Percentiles rank a stretch among this genome's conserved stretches.
Evolutionary conservation across 2,888 invertebrate genomes (phyloP).

Genomic region (Melieria crassipennis): DNA sequence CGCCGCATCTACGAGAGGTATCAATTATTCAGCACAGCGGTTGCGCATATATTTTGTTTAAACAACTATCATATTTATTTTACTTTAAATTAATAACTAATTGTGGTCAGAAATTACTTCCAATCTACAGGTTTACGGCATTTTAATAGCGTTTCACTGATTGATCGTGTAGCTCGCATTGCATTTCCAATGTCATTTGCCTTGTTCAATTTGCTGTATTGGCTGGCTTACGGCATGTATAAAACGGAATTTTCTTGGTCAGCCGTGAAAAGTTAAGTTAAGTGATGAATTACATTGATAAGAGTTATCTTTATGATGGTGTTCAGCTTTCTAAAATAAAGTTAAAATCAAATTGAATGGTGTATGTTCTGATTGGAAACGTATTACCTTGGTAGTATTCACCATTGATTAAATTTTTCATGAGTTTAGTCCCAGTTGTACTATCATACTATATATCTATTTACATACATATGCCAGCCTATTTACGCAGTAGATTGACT

Average conservation of each 20-base stretch:
- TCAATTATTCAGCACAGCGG: neutral
- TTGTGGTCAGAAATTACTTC: neutral
- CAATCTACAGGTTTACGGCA: slow-evolving; percentile 67
- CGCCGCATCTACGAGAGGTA: slow-evolving; percentile 68
- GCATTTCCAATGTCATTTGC: slow-evolving; percentile 88
- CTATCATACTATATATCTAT: too few relatives aligned
- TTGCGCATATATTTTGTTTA: neutral
- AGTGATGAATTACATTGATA: too few relatives aligned
- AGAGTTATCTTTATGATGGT: too few relatives aligned
- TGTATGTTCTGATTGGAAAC: too few relatives aligned
- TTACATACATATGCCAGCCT: too few relatives aligned
- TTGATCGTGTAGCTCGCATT: slow-evolving; percentile 83
- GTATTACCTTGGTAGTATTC: too few relatives aligned
- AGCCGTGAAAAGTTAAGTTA: slow-evolving; percentile 49
- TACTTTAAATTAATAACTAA: neutral
- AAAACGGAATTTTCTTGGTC: slow-evolving; percentile 67
- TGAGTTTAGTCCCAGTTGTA: too few relatives aligned
- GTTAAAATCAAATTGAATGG: too few relatives aligned
- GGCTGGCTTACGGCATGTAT: slow-evolving; percentile 84
- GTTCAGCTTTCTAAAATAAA: too few relatives aligned
- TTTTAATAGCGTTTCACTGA: slow-evolving; percentile 87
- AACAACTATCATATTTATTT: too few relatives aligned
- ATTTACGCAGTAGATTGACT: too few relatives aligned
- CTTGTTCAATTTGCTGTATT: slow-evolving; percentile 87
- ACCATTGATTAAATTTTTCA: too few relatives aligned